Conservation (phyloP, 2,113 vertebrate species). For the Pygoscelis adeliae region DNA sequence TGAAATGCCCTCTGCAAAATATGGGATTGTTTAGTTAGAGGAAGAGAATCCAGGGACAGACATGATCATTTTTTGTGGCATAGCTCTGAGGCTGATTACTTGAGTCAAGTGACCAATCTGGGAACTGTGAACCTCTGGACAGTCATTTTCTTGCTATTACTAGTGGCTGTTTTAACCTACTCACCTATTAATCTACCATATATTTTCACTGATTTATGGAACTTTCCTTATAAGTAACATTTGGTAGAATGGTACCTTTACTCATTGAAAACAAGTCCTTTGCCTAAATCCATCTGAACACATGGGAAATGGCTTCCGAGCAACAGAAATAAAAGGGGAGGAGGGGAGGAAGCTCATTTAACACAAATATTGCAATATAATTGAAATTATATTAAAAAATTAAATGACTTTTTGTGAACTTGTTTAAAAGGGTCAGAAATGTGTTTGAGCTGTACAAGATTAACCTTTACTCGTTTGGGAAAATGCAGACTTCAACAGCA, state of each 20-base stretch:
- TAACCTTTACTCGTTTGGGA: constrained; percentile 81
- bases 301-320: neutral
- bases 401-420: constrained; percentile 73
- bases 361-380: constrained; percentile 78
- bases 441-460: constrained; percentile 76
- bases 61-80: constrained; percentile 42
- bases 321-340: constrained; percentile 8
- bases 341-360: neutral
- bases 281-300: constrained; percentile 25
- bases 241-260: neutral
- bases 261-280: constrained; percentile 40
- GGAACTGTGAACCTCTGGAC: constrained; percentile 42
- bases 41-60: constrained; percentile 44
- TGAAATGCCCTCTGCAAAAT: constrained; percentile 54
- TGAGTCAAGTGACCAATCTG: constrained; percentile 34
- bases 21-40: constrained; percentile 44
- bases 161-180: constrained; percentile 59
- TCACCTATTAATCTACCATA: constrained; percentile 51
- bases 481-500: constrained; percentile 79
- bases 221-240: constrained; percentile 19
- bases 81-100: constrained; percentile 36
- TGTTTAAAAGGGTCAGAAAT: constrained; percentile 81
- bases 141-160: constrained; percentile 30
- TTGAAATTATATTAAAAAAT: constrained; percentile 79
- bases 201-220: constrained; percentile 46